Evolutionary conservation across 2,797 vertebrate species (phyloP).

Genomic region (Chaetophractus vellerosus): DNA sequence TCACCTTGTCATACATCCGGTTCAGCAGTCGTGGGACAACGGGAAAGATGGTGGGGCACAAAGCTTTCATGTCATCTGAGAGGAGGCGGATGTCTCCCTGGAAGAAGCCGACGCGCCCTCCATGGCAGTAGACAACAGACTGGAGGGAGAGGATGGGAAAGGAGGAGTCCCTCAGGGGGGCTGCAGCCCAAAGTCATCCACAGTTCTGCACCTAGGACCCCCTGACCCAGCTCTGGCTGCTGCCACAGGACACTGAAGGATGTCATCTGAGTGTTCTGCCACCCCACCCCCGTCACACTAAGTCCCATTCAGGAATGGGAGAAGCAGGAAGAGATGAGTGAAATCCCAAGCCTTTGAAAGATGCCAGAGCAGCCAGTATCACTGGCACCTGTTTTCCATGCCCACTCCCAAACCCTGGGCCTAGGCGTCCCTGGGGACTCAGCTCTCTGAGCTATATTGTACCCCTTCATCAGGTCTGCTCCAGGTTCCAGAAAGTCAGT

Average conservation of each 20-base stretch:
- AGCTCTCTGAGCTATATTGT: background rate
- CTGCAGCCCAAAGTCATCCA: conserved; percentile 3
- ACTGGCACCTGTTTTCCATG: background rate
- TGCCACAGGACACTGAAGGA: background rate
- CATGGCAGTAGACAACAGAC: conserved; percentile 98
- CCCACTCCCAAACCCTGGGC: background rate
- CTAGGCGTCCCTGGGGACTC: background rate
- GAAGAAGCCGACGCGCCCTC: conserved; percentile 97
- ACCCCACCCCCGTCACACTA: background rate
- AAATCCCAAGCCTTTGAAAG: background rate
- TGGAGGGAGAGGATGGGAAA: conserved; percentile 81
- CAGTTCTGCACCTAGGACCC: background rate
- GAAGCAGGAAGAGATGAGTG: background rate
- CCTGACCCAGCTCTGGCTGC: conserved; percentile 16
- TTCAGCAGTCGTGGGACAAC: conserved; percentile 98
- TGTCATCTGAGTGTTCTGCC: background rate
- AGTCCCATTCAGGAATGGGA: background rate
- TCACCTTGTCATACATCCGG: conserved; percentile 99
- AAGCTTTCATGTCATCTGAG: conserved; percentile 97
- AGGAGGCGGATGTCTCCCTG: conserved; percentile 98
- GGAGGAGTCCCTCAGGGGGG: background rate
- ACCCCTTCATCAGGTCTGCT: background rate
- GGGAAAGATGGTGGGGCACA: conserved; percentile 97
- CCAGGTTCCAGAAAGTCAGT: background rate
- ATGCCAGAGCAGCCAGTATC: background rate